Base-by-base conservation (phyloP, 1,140 invertebrate species). In the honey bee (Apis mellifera) region DNA sequence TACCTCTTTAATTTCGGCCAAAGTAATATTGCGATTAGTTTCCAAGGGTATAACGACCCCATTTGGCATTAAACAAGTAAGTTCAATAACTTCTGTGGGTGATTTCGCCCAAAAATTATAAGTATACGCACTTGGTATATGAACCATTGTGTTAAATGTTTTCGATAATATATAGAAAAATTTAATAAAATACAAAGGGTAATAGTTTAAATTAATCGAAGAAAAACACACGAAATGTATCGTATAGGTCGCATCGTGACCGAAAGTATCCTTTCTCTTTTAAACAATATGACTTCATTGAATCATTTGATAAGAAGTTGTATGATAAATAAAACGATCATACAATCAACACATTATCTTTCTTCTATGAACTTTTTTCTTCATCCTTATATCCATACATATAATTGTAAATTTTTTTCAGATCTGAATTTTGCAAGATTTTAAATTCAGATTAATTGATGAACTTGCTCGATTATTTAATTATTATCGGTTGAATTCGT, bases 1-100 rank as follows among this genome's bases (percentile, higher is more conserved):
- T 94, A 97, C 97, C 95, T 97, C 97, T 94, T 98, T 98, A 66
- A 98, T 96, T 94, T 98, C 97, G 26, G 96, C 95, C 60, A 98
- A 95, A 55, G 96, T 97, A 50, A 96, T 95, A 94, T 97, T 96
- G 86, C 95, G 95, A 89, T 95, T 96, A 23, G 96, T 96, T 80
- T 95, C 95, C 13, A 98, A 90, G 55, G 95, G 95, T 85, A 98
- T 96, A 87, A 97, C 93, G 89, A 97, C 95, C 75, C 97, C 97
- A 94, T 98, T 98, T 78, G 98, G 98, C 95, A 98, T 95, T 64
- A 98, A 94, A 91, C 97, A 98, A 86, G 96, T 97, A 48, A 98
- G 93, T 86, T 96, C 95, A 32, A 97, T 96, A 68, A 94, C 93
- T 21, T 82, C 95, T 57, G 95, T 95, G 60, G 95, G 94, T 84